These are phyloP conservation scores for Propithecus perrieri DNA, from an alignment of 2,797 vertebrate species.

Conservation along the genomic window DNA sequence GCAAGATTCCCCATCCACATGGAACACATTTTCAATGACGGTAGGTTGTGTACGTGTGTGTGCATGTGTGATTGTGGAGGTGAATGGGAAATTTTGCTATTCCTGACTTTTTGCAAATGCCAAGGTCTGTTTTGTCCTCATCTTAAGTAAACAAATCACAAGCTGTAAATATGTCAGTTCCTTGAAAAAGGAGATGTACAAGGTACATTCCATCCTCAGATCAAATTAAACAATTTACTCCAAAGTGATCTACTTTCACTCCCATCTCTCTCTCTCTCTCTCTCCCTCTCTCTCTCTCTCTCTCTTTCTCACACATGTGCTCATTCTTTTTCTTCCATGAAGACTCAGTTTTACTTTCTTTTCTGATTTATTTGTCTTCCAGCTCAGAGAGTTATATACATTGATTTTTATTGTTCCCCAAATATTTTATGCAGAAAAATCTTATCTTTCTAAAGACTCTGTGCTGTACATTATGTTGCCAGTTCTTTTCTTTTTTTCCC, in stretches of 20 bases:
- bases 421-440: constrained; percentile 8
- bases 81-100: not conserved
- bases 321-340: not conserved
- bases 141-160: constrained; percentile 62
- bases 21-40: not conserved
- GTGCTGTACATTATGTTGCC: not conserved
- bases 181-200: constrained; percentile 59
- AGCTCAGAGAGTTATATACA: not conserved
- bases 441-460: constrained; percentile 18
- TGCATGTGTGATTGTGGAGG: not conserved
- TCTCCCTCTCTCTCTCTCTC: no score
- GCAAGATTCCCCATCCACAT: not conserved
- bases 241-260: constrained; percentile 46
- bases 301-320: not conserved
- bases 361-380: constrained; percentile 37
- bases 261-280: not conserved
- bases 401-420: not conserved
- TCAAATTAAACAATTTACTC: constrained; percentile 74
- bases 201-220: constrained; percentile 74
- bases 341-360: constrained; percentile 4
- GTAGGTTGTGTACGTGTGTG: not conserved
- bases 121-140: constrained; percentile 55
- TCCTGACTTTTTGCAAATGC: constrained; percentile 54
- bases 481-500: not conserved
- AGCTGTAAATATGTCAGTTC: constrained; percentile 63